These are phyloP conservation scores for Lingula anatina DNA, from an alignment of 2,888 invertebrate genomes.

Conservation along the genomic window DNA sequence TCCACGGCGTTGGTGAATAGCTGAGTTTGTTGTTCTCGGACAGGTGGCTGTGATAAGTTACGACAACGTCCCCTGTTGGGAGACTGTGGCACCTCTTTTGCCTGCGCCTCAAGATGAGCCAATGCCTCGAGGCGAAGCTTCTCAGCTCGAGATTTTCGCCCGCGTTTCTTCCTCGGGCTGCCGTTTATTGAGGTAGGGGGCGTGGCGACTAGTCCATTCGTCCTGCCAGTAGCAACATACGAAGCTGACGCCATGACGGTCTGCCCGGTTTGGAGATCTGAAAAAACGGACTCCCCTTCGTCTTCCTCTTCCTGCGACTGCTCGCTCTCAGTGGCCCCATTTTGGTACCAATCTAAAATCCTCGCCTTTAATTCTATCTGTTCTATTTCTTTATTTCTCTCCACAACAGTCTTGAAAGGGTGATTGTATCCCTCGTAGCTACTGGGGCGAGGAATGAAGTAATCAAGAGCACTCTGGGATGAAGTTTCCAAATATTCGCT, in stretches of 20 bases:
- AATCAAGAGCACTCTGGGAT: too few species aligned
- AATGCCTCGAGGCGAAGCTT: background rate
- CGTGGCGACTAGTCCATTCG: background rate
- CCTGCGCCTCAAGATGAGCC: background rate
- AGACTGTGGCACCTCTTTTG: too few species aligned
- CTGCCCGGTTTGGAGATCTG: background rate
- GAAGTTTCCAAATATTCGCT: background rate
- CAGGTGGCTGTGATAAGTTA: too few species aligned
- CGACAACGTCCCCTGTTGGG: too few species aligned
- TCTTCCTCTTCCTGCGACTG: background rate
- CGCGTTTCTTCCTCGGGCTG: background rate
- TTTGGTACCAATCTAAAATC: slow-evolving; percentile 4
- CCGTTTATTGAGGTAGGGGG: background rate
- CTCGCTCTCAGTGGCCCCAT: background rate
- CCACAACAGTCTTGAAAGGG: slow-evolving; percentile 62
- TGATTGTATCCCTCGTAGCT: slow-evolving; percentile 86
- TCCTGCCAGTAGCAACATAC: background rate
- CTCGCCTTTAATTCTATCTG: slow-evolving; percentile 15
- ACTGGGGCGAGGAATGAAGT: slow-evolving; percentile 77
- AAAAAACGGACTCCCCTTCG: background rate
- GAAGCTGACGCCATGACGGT: background rate
- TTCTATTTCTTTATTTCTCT: slow-evolving; percentile 24
- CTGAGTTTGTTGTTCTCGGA: background rate
- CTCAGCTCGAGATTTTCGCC: background rate
- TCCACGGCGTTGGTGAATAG: slow-evolving; percentile 9